Evolutionary conservation across 2,113 vertebrate genomes (phyloP), one percentile per base, ranked within the genome.

Genomic region (Caranx ignobilis): DNA sequence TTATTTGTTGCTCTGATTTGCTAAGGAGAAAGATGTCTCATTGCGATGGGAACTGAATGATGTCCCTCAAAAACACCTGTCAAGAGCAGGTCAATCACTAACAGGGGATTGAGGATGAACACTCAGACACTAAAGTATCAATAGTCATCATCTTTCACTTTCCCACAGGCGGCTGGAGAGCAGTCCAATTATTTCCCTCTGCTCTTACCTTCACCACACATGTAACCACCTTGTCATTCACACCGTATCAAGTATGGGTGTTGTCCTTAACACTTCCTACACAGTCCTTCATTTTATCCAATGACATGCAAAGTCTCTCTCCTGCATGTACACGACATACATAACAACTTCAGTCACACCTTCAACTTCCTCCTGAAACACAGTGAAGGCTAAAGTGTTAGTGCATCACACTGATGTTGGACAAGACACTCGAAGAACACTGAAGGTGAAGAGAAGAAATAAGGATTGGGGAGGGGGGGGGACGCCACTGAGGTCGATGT

Each of bases 151-250:
- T 69, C 55, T 71, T 52, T 69, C 5, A 5, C 18, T 81, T 73
- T 81, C 54, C 15, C 32, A 71, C 47, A 16, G 34, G 63, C 39
- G 35, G 63, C 63, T 55, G 34, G 60, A 82, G 56, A 55, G 43
- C 21, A 77, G n/a, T 35, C 32, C 68, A 66, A 76, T 81, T 83
- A 64, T 75, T 71, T 77, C 63, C 18, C 63, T 66, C 54, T 73
- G 26, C 32, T 83, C 54, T 52, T 41, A 34, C 18, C 11, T 62
- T 13, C 7, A 43, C 8, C 1, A 26, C 9, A 26, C 13, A 34
- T 71, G 31, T 11, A 47, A 31, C 11, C 32, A n/a, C 41, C 45
- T 62, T 5, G 11, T 35, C 69, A 47, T 12, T 52, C 41, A 56
- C 45, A 41, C 13, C 41, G 3, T 63, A 41, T 71, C 45, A 21